Conservation (phyloP, 2,888 invertebrate species). For the Hemaris fuciformis region DNA sequence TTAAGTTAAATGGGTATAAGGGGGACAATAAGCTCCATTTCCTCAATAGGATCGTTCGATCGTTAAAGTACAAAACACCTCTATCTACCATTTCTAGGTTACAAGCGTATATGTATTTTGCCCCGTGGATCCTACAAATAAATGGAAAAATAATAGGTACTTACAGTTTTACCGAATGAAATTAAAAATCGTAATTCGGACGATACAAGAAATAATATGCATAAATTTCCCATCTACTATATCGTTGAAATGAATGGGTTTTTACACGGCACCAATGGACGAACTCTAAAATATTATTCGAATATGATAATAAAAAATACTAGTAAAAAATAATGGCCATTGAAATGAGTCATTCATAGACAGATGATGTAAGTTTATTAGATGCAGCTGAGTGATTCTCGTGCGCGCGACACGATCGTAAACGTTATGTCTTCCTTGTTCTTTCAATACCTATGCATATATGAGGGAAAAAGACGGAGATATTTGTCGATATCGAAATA, state of each 20-base stretch:
- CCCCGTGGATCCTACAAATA: too few species aligned
- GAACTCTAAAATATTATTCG: neutral
- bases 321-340: conserved; percentile 31
- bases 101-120: too few species aligned
- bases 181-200: neutral
- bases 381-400: conserved; percentile 23
- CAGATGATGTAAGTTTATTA: conserved; percentile 34
- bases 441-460: neutral
- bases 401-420: neutral
- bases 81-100: too few species aligned
- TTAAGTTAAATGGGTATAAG: too few species aligned
- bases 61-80: too few species aligned
- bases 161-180: too few species aligned
- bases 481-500: neutral
- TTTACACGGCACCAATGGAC: neutral
- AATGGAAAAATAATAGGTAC: too few species aligned
- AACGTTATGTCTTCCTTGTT: neutral
- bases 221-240: conserved; percentile 5
- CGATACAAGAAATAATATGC: neutral
- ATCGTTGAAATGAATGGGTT: conserved; percentile 5
- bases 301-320: conserved; percentile 10
- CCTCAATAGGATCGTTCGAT: too few species aligned
- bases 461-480: neutral
- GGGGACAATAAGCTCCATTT: too few species aligned
- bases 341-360: conserved; percentile 32